Evolutionary conservation across 2,888 invertebrate species (phyloP), one percentile per base, ranked within the genome.

Genomic region (Tenthredo notha): DNA sequence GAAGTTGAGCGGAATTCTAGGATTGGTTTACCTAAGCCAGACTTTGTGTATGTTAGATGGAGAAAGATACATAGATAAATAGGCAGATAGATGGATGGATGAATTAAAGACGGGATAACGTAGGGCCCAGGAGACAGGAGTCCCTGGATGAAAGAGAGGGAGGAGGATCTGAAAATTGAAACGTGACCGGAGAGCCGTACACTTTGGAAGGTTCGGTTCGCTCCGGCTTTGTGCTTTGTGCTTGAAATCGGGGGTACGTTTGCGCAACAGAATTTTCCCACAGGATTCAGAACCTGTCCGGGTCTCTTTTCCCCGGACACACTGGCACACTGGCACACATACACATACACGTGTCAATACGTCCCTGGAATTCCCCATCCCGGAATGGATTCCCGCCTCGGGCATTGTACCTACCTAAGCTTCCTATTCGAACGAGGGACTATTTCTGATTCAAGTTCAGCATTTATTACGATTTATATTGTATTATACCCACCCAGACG

Each of bases 231-330:
- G 85, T 86, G 84, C 85, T 85, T 78, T 84, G 85, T 86, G 86
- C 80, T 37, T 29, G 47, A 43, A 67, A 77, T 67, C 77, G 67
- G 78, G 86, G 86, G 78, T 85, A 84, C 85, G 87, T 85, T 85
- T 85, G 85, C 87, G 88, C 87, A 87, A 88, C 88, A 87, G 86
- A 89, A 90, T 85, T 89, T 91, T 91, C 91, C 90, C 91, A 90
- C 90, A 91, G 90, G 88, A 88, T 86, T 87, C 85, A 85, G 85
- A 88, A 88, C 87, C 88, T 88, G 88, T 87, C 86, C 72, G 80
- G 80, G 80, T 80, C 80, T 80, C 40, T 80, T 80, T 80, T 58
- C 12, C 80, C 61, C 61, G 12, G 37, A 37, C 78, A 58, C 50
- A 37, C 70, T 7, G 15, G 18, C 78, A n/a, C 58, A 50, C 50